Base-by-base conservation (phyloP, 2,113 vertebrate genomes). In the Ursus arctos region DNA sequence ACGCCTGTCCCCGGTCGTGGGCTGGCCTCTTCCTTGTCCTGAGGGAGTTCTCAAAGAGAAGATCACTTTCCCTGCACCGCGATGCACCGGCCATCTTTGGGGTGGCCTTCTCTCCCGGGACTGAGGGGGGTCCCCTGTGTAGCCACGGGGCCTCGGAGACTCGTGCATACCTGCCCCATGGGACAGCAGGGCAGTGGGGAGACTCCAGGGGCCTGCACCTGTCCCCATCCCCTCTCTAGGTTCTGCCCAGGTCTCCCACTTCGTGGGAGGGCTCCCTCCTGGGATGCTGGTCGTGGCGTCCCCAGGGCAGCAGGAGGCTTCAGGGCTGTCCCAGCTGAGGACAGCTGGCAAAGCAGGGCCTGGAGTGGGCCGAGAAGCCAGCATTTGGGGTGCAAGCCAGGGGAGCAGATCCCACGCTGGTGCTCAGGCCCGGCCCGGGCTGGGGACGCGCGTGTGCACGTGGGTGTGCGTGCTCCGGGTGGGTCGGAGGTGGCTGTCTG, bases 391-490 rank as follows among this genome's bases (percentile, higher is more conserved):
- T 15, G 31, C 7, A 28, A 53, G 21, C 69, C 51, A 77, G 14
- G 18, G 2, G 59, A 63, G 21, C 47, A 31, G 63, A 47, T 77
- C 8, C 69, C 51, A 71, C 28, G 22, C 13, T 10, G 13, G 57
- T 36, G 21, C 16, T 43, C 12, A 31, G 76, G 55, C 57, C 5
- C 49, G 24, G 15, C 40, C 1, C 0, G 31, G 57, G n/a, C 2
- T 2, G 28, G 76, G 59, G 67, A 8, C 0, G 1, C 16, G 16
- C 0, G 1, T 18, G 43, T 31, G 74, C 7, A 1, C 1, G 0
- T 19, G 19, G 22, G 7, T 16, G 28, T 69, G 43, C 19, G 0
- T 22, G 4, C 1, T 24, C 36, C 16, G 16, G 14, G 10, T 13
- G 24, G 63, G 4, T 11, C 19, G 61, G 18, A n/a, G 6, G 16